These are phyloP conservation scores for Typhlichthys eigenmanni DNA, from an alignment of 2,797 vertebrate species.

Conservation along the genomic window DNA sequence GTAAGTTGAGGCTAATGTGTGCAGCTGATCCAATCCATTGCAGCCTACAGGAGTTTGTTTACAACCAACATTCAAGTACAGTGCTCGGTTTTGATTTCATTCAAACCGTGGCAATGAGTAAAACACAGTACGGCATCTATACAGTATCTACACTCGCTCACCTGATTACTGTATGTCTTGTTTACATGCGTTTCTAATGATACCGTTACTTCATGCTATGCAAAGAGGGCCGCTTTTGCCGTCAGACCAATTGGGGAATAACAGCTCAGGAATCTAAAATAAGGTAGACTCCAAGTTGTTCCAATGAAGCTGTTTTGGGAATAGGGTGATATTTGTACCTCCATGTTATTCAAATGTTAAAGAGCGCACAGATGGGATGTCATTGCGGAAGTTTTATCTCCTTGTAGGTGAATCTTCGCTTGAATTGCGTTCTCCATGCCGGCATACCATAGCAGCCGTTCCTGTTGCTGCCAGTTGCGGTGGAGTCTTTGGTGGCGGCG, in stretches of 20 bases:
- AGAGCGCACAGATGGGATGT: background rate
- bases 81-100: slow-evolving; percentile 22
- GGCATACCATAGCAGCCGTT: slow-evolving; percentile 7
- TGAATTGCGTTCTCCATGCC: slow-evolving; percentile 20
- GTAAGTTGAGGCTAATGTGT: slow-evolving; percentile 64
- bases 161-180: no score
- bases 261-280: no score
- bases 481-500: slow-evolving; percentile 26
- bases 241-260: no score
- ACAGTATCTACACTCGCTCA: no score
- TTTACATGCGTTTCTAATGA: no score
- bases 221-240: no score
- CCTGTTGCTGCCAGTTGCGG: slow-evolving; percentile 25
- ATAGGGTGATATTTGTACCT: background rate
- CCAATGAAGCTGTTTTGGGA: no score
- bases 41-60: slow-evolving; percentile 37
- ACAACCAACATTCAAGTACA: slow-evolving; percentile 20
- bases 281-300: no score
- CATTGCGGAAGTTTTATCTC: background rate
- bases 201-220: no score
- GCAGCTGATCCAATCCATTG: slow-evolving; percentile 20
- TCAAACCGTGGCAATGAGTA: background rate
- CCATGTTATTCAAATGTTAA: background rate
- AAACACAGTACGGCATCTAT: background rate
- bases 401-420: slow-evolving; percentile 14